phyloP scores from a whole-genome alignment of 2,113 vertebrate genomes.

The Puffinus mauretanicus region DNA sequence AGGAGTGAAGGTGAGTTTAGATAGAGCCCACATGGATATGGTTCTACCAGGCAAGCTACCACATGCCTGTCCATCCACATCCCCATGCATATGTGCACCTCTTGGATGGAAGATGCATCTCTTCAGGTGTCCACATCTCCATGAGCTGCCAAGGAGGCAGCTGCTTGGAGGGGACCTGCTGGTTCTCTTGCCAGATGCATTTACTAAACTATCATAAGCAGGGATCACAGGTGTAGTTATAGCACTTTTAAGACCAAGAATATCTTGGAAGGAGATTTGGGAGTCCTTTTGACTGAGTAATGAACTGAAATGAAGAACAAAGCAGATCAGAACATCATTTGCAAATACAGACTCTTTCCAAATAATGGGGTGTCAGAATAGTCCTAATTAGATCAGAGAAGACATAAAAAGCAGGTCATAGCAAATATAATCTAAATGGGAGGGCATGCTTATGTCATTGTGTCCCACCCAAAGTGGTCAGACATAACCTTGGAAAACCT shows the following conservation, averaged over 20 bases:
- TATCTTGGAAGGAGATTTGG: not conserved
- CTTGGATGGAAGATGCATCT: not conserved
- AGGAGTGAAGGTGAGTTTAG: not conserved
- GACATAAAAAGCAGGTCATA: not conserved
- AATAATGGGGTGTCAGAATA: not conserved
- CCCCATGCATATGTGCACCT: not conserved
- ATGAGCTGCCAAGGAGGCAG: not conserved
- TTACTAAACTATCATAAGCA: not conserved
- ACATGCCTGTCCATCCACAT: not conserved
- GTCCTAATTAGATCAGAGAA: not conserved
- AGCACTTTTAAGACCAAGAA: not conserved
- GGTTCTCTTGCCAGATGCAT: not conserved
- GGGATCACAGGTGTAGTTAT: not conserved
- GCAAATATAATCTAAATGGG: not conserved
- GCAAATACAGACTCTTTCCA: not conserved
- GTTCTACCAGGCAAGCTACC: not conserved
- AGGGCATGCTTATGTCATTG: not conserved
- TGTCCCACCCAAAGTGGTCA: not conserved
- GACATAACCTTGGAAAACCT: not conserved
- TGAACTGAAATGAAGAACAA: not conserved
- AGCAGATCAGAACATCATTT: not conserved
- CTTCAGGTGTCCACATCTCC: not conserved
- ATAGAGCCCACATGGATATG: not conserved
- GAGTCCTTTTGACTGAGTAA: not conserved
- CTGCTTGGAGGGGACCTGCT: not conserved